These are phyloP conservation scores for Silurus asotus DNA, from an alignment of 2,113 vertebrate species.

Conservation along the genomic window DNA sequence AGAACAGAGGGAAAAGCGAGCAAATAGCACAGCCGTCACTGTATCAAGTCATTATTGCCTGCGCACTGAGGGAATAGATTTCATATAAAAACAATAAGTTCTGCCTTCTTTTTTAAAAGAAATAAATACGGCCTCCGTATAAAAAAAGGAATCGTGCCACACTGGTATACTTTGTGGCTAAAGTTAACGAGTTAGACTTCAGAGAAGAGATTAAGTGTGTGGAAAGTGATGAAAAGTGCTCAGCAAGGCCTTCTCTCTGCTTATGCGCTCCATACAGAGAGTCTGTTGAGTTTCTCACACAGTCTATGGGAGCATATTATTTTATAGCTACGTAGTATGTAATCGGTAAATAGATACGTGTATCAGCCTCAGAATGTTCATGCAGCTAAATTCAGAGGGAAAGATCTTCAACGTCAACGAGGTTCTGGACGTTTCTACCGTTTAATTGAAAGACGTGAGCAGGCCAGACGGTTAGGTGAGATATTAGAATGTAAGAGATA, in stretches of 20 bases:
- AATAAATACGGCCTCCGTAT: conserved; percentile 45
- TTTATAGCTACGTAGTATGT: neutral
- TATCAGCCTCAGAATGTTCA: neutral
- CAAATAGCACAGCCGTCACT: conserved; percentile 76
- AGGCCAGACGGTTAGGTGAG: neutral
- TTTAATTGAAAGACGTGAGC: neutral
- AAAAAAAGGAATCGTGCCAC: conserved; percentile 53
- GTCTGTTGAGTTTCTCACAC: neutral
- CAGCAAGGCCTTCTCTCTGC: conserved; percentile 18
- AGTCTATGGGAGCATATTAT: neutral
- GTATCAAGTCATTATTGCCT: conserved; percentile 81
- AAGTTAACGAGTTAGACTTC: conserved; percentile 70
- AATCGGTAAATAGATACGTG: neutral
- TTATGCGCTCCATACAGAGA: neutral
- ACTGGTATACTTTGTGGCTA: conserved; percentile 74
- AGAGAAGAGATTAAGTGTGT: conserved; percentile 60
- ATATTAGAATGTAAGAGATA: neutral
- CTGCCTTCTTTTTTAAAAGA: conserved; percentile 55
- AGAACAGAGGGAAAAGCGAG: conserved; percentile 78
- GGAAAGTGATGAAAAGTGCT: conserved; percentile 36
- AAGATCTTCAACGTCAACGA: neutral
- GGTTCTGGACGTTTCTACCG: too few species aligned
- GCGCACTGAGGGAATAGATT: conserved; percentile 74
- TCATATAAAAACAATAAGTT: conserved; percentile 83
- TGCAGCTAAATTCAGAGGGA: neutral